phyloP scores from a whole-genome alignment of 2,888 invertebrate genomes.

The Dicycla oo region DNA sequence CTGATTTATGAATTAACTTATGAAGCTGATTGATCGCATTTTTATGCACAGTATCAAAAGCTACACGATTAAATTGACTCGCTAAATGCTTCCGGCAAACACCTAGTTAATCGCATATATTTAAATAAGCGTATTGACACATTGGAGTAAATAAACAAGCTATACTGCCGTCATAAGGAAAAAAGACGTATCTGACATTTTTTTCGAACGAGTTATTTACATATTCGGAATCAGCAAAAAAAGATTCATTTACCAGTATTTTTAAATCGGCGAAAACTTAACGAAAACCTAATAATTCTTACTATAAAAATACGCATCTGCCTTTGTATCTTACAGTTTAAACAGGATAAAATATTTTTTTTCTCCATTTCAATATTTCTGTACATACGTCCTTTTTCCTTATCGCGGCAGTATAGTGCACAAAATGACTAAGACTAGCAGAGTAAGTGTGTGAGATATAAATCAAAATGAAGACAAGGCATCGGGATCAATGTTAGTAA shows the following conservation, averaged over 20 bases:
- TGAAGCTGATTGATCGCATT: slow-evolving; percentile 47
- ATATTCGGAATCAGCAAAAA: too few species aligned
- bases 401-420: too few species aligned
- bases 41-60: slow-evolving; percentile 60
- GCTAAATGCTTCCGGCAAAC: slow-evolving; percentile 62
- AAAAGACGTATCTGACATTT: too few species aligned
- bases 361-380: too few species aligned
- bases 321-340: too few species aligned
- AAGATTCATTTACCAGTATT: too few species aligned
- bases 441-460: slow-evolving; percentile 78
- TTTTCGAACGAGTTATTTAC: too few species aligned
- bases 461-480: slow-evolving; percentile 79
- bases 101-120: slow-evolving; percentile 18
- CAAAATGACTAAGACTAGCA: slow-evolving; percentile 67
- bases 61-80: slow-evolving; percentile 58
- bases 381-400: too few species aligned
- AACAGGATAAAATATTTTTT: too few species aligned
- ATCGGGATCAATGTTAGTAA: slow-evolving; percentile 81
- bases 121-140: slow-evolving; percentile 16
- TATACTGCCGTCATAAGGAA: slow-evolving; percentile 46
- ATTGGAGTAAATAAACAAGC: slow-evolving; percentile 9
- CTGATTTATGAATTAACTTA: slow-evolving; percentile 60
- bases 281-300: too few species aligned
- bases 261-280: too few species aligned
- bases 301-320: too few species aligned